phyloP scores from a whole-genome alignment of 2,113 vertebrate genomes.

The Seriola dumerili region DNA sequence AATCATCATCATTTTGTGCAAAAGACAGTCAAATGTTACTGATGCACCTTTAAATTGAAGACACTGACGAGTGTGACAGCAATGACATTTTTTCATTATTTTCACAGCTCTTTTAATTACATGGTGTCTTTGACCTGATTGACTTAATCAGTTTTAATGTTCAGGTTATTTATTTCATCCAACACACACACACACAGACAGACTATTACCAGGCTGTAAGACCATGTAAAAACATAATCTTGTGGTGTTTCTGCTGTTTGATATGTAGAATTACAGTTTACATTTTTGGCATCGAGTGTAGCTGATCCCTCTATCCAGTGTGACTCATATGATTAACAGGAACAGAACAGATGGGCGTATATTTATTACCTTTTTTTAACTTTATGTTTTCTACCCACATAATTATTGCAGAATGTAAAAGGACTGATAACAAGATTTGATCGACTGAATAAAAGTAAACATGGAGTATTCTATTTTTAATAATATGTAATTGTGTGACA shows the following conservation, averaged over 20 bases:
- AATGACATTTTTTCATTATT: background rate
- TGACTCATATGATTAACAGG: slow-evolving; percentile 24
- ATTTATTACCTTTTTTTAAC: background rate
- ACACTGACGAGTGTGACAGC: background rate
- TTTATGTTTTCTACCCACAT: background rate
- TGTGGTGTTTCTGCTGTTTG: background rate
- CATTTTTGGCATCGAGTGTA: slow-evolving; percentile 12
- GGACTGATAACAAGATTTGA: background rate
- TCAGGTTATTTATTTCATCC: slow-evolving; percentile 12
- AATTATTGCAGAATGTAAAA: slow-evolving; percentile 9
- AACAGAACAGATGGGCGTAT: slow-evolving; percentile 2
- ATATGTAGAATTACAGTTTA: slow-evolving; percentile 9
- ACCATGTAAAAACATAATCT: slow-evolving; percentile 15
- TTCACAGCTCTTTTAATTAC: slow-evolving; percentile 13
- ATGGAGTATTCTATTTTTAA: background rate
- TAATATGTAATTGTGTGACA: too few species aligned
- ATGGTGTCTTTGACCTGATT: slow-evolving; percentile 34
- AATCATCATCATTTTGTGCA: background rate
- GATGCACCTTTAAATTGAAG: slow-evolving; percentile 8
- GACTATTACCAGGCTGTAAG: background rate
- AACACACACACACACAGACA: background rate
- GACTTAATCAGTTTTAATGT: slow-evolving; percentile 31
- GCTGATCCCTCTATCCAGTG: slow-evolving; percentile 2
- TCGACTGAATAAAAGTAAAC: background rate
- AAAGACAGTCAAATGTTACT: background rate